Percentiles rank a stretch among this genome's conserved stretches.
Conservation (phyloP, 2,888 invertebrate genomes). For the Agrenia bidenticulata region DNA sequence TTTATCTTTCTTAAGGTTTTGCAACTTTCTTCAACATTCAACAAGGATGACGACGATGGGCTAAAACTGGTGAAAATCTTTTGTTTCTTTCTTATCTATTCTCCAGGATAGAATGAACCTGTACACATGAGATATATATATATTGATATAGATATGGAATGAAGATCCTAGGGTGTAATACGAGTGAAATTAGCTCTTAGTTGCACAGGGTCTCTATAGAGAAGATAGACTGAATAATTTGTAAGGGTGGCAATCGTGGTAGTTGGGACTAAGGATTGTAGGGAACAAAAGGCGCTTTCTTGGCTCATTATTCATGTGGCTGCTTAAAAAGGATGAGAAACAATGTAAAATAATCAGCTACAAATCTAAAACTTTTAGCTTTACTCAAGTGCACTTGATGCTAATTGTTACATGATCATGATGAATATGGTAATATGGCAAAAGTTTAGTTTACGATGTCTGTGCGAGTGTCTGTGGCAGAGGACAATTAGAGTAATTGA, state of each 20-base stretch:
- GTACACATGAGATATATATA: no score
- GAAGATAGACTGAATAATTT: no score
- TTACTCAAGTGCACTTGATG: constrained; percentile 4
- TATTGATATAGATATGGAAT: no score
- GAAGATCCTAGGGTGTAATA: no score
- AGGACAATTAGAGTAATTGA: no score
- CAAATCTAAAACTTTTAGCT: constrained; percentile 7
- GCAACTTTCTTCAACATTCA: not conserved
- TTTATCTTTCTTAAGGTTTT: constrained; percentile 18
- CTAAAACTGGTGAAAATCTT: constrained; percentile 12
- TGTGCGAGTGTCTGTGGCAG: no score
- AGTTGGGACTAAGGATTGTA: no score
- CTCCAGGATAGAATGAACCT: not conserved
- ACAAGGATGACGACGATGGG: not conserved
- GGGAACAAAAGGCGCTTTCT: not conserved
- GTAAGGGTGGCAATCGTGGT: no score
- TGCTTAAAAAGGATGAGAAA: not conserved
- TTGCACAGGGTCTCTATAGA: no score
- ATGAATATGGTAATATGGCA: no score
- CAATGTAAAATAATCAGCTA: constrained; percentile 3
- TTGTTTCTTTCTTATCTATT: constrained; percentile 18
- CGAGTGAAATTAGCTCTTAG: no score
- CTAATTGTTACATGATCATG: not conserved
- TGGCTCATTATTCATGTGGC: not conserved
- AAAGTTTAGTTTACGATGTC: no score